Percentiles rank a stretch among this genome's conserved stretches.
Conservation (phyloP, 2,888 invertebrate species). For the Heliothis peltigera region DNA sequence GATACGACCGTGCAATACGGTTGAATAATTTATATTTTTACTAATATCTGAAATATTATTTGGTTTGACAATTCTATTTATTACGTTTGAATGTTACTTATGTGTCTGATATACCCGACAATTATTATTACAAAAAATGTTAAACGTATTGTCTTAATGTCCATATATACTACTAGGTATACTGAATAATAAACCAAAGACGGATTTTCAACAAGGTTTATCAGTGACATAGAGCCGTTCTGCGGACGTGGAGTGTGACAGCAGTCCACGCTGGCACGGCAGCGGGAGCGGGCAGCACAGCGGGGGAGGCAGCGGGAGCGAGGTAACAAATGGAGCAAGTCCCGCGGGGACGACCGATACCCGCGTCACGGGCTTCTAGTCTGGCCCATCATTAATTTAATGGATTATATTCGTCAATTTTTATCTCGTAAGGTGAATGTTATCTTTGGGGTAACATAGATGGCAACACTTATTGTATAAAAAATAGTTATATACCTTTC, state of each 20-base stretch:
- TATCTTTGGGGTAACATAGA: not conserved
- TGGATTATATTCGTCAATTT: constrained; percentile 64
- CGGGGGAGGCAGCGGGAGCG: constrained; percentile 53
- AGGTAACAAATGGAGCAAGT: constrained; percentile 75
- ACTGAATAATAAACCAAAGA: constrained; percentile 64
- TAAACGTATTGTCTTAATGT: too few species aligned
- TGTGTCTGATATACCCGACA: too few species aligned
- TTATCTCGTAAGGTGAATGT: constrained; percentile 44
- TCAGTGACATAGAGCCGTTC: constrained; percentile 75
- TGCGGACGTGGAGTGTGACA: constrained; percentile 48
- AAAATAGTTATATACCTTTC: too few species aligned
- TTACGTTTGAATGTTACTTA: not conserved
- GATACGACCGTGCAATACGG: not conserved
- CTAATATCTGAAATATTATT: too few species aligned
- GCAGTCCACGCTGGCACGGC: constrained; percentile 57
- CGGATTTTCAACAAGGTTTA: constrained; percentile 74
- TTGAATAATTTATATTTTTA: not conserved
- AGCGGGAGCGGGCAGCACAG: constrained; percentile 33
- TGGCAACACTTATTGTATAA: too few species aligned
- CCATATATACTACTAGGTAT: too few species aligned
- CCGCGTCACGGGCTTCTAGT: constrained; percentile 62
- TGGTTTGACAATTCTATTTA: not conserved
- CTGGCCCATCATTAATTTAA: constrained; percentile 76
- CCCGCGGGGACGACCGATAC: constrained; percentile 68
- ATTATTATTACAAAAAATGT: too few species aligned